Conservation (phyloP, 2,797 vertebrate species). For the Trematomus bernacchii region DNA sequence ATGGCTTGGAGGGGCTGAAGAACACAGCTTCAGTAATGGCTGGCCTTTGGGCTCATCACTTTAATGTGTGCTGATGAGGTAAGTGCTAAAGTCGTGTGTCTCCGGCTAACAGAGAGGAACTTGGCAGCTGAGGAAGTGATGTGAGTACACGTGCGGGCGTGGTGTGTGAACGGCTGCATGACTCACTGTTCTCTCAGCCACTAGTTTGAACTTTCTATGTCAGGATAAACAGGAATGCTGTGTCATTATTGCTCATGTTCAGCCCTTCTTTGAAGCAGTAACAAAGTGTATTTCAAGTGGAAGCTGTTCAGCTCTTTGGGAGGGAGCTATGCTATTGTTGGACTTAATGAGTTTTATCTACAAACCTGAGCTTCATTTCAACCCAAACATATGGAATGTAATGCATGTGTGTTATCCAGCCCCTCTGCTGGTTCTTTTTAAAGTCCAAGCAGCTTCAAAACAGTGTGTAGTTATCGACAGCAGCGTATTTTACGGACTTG, state of each 20-base stretch:
- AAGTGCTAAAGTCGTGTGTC: slow-evolving; percentile 67
- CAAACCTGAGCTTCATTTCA: slow-evolving; percentile 59
- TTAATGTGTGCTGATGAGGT: slow-evolving; percentile 42
- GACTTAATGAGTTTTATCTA: slow-evolving; percentile 8
- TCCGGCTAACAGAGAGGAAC: slow-evolving; percentile 65
- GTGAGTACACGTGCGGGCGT: slow-evolving; percentile 67
- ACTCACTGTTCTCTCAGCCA: slow-evolving; percentile 54
- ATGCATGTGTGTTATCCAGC: slow-evolving; percentile 9
- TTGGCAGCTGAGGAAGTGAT: slow-evolving; percentile 51
- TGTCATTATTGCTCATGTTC: background rate
- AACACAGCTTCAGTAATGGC: slow-evolving; percentile 27
- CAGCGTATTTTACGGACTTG: background rate
- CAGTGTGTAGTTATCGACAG: slow-evolving; percentile 4
- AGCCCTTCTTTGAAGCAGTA: background rate
- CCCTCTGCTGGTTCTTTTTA: slow-evolving; percentile 16
- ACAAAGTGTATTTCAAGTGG: background rate
- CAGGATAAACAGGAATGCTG: background rate
- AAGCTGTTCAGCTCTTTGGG: background rate
- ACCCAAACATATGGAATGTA: slow-evolving; percentile 38
- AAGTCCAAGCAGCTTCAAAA: slow-evolving; percentile 13
- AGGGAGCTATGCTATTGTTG: background rate
- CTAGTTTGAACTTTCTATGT: slow-evolving; percentile 31
- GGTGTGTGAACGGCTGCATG: slow-evolving; percentile 41
- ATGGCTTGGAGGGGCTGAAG: slow-evolving; percentile 51
- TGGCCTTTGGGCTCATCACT: slow-evolving; percentile 16